Evolutionary conservation across 2,888 invertebrate genomes (phyloP), one percentile per base, ranked within the genome.

Genomic region (Euclidia mi): DNA sequence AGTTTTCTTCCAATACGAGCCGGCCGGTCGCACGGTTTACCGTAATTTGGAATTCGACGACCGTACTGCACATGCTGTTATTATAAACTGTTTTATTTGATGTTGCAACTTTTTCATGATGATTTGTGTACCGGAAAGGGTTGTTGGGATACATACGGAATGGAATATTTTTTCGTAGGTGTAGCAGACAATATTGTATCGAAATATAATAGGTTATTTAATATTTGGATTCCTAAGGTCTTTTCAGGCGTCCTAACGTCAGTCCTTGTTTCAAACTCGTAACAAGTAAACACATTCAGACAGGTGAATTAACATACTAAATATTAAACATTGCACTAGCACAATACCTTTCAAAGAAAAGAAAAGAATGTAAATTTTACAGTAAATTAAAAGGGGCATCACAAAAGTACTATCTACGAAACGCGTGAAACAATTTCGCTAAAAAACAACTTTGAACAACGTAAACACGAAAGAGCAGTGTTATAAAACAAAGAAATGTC

Each of bases 1-100:
- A 72, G 73, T 76, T 78, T 65, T 69, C 63, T 68, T 71, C 67
- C 64, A 65, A 72, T 72, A 66, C 52, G 38, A 50, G 38, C 32
- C 42, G 31, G 55, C 47, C 18, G 41, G 51, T 38, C 12, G 48
- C 50, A 48, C 44, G 49, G 51, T 37, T 20, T 59, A 52, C 69
- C 49, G 50, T 48, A 53, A 69, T 72, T 69, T 64, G 43, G 64
- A 10, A 71, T 67, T 72, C 70, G 31, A 32, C 25, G 47, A 50
- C 42, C 58, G 64, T 71, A 53, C 49, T 58, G 56, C 56, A 63
- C 42, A 65, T 43, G 34, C 42, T 40, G 66, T 53, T 69, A 71
- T 58, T 71, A n/a, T n/a, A 44, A 53, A 70, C 25, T 58, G 61
- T 53, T 70, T 70, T 49, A 61, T 67, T 49, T 34, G 18, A 49